Evolutionary conservation across 2,113 vertebrate species (phyloP).

Genomic region (Chamaetylas fuelleborni): DNA sequence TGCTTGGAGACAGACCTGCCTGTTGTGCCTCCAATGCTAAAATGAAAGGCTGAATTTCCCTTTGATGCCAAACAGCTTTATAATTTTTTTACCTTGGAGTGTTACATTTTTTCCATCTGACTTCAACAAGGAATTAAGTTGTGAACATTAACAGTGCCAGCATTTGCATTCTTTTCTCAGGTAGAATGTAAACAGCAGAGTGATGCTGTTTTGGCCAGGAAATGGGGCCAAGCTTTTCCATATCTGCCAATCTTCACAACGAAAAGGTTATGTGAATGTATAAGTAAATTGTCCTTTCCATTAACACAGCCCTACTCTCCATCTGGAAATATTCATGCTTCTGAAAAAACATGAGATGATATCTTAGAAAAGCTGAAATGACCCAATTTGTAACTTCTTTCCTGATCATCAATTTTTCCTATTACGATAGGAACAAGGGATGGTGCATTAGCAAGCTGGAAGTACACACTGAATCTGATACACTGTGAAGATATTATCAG

Average conservation of each 20-base stretch:
- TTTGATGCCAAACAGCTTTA: neutral
- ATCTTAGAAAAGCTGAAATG: neutral
- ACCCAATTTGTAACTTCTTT: neutral
- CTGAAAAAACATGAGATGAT: neutral
- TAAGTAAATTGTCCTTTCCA: neutral
- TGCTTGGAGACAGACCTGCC: neutral
- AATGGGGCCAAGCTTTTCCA: neutral
- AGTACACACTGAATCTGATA: neutral
- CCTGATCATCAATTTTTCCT: neutral
- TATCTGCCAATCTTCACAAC: neutral
- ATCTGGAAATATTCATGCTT: neutral
- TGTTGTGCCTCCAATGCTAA: neutral
- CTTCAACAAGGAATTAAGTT: neutral
- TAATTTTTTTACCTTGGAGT: neutral
- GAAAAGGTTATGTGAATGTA: neutral
- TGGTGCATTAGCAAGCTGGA: neutral
- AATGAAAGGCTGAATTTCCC: neutral
- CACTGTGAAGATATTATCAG: neutral
- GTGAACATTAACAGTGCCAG: neutral
- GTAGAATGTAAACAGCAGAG: conserved; percentile 9
- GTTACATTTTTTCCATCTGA: neutral
- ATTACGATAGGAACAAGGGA: neutral
- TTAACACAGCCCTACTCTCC: neutral
- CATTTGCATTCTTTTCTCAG: conserved; percentile 15
- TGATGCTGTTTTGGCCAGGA: neutral